Conservation (phyloP, 2,888 invertebrate species). For the Bugula neritina region DNA sequence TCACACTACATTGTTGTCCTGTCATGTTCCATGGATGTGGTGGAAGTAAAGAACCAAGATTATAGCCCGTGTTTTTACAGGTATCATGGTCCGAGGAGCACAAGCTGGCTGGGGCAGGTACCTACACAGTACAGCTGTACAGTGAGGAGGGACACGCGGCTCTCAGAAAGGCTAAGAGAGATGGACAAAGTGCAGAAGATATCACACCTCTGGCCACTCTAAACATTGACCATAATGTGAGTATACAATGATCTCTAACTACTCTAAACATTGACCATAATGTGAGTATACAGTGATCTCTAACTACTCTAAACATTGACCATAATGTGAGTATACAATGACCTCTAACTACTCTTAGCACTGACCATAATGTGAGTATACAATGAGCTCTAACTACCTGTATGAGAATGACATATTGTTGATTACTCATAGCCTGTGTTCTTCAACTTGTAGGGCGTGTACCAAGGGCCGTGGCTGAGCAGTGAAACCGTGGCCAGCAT, state of each 20-base stretch:
- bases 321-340: conserved; percentile 25
- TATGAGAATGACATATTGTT: too few species aligned
- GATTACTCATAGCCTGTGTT: too few species aligned
- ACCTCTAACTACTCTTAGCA: conserved; percentile 1
- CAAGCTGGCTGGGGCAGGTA: conserved; percentile 20
- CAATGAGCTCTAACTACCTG: too few species aligned
- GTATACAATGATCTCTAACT: conserved; percentile 1
- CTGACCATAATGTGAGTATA: conserved; percentile 16
- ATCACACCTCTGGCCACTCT: not conserved
- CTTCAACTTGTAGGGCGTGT: conserved; percentile 65
- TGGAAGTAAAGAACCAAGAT: too few species aligned
- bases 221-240: conserved; percentile 14
- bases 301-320: not conserved
- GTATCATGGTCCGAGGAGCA: conserved; percentile 26
- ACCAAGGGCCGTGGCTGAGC: conserved; percentile 85
- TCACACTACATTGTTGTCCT: too few species aligned
- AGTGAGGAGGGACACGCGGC: not conserved
- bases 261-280: conserved; percentile 8
- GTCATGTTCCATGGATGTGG: too few species aligned
- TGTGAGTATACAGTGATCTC: conserved; percentile 20
- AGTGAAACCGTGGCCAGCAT: conserved; percentile 81
- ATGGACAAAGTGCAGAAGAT: conserved; percentile 12
- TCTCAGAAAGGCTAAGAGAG: conserved; percentile 25
- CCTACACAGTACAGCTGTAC: not conserved
- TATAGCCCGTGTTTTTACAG: too few species aligned